Evolutionary conservation across 1,140 invertebrate genomes (phyloP), one percentile per base, ranked within the genome.

Genomic region (Scaptodrosophila lebanonensis): DNA sequence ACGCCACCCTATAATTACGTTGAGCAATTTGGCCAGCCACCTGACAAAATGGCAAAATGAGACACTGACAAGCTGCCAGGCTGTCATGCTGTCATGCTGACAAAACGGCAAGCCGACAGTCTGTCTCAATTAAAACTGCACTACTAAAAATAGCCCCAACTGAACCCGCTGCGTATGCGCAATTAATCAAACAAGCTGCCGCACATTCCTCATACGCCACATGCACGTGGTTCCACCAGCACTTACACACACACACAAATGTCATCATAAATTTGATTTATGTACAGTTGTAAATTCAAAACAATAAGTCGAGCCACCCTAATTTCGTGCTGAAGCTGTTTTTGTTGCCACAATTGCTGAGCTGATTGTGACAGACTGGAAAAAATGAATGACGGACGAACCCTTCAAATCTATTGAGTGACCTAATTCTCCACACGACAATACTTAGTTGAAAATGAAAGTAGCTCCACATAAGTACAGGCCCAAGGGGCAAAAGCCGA

Each of bases 381-480:
- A n/a, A n/a, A n/a, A n/a, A n/a, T n/a, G n/a, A n/a, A n/a, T n/a
- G n/a, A n/a, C n/a, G n/a, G n/a, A n/a, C n/a, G n/a, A n/a, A n/a
- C n/a, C n/a, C n/a, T n/a, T n/a, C 3, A 25, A 25, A 25, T 25
- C 3, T 8, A 25, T 25, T 25, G 22, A 25, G 3, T 4, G 3
- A 8, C 22, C 8, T 25, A 25, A 25, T 8, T 25, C 3, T 4
- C 22, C 3, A 25, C 22, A 25, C 22, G n/a, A n/a, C n/a, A n/a
- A n/a, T n/a, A n/a, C n/a, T n/a, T 36, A 33, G 52, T 38, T 62
- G 53, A 63, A 63, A 63, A 57, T 40, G 60, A 58, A 63, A 63
- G 53, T 20, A 40, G 13, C 18, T 36, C 35, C 27, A 35, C 11
- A 17, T 12, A n/a, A n/a, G n/a, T n/a, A n/a, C n/a, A n/a, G n/a